Conservation (phyloP, 2,797 vertebrate species). For the Margarornis squamiger region DNA sequence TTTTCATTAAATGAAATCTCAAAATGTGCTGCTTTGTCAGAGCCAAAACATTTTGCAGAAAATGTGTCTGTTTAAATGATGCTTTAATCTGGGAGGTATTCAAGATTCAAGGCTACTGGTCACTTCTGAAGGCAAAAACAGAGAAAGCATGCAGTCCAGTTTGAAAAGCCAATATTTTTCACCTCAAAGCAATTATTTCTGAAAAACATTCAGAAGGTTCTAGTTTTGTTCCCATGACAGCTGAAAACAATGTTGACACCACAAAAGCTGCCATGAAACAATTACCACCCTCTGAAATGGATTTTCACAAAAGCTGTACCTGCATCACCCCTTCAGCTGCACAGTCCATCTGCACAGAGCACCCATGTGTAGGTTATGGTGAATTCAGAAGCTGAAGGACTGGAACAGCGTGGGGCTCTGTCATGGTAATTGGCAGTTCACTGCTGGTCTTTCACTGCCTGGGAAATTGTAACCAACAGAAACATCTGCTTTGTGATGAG, state of each 20-base stretch:
- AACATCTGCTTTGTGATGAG: not conserved
- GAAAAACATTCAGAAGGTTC: not conserved
- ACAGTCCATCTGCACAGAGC: not conserved
- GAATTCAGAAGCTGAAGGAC: not conserved
- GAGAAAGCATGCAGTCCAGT: not conserved
- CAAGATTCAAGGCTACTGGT: not conserved
- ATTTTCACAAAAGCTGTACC: not conserved
- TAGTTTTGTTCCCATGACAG: not conserved
- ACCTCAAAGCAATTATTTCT: not conserved
- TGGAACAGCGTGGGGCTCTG: fast-evolving
- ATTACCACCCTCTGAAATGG: not conserved
- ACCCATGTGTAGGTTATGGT: fast-evolving
- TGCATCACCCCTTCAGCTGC: not conserved
- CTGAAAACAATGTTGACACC: not conserved
- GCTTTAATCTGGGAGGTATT: not conserved
- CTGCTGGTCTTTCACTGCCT: not conserved
- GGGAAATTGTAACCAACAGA: not conserved
- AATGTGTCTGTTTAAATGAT: not conserved
- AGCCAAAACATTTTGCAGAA: not conserved
- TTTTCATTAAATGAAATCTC: not conserved
- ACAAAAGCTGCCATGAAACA: not conserved
- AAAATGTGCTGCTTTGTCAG: not conserved
- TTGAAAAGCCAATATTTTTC: constrained; percentile 24
- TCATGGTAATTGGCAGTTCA: fast-evolving
- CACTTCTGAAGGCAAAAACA: not conserved